Evolutionary conservation across 2,113 vertebrate species (phyloP).

Genomic region (Dendropsophus ebraccatus): DNA sequence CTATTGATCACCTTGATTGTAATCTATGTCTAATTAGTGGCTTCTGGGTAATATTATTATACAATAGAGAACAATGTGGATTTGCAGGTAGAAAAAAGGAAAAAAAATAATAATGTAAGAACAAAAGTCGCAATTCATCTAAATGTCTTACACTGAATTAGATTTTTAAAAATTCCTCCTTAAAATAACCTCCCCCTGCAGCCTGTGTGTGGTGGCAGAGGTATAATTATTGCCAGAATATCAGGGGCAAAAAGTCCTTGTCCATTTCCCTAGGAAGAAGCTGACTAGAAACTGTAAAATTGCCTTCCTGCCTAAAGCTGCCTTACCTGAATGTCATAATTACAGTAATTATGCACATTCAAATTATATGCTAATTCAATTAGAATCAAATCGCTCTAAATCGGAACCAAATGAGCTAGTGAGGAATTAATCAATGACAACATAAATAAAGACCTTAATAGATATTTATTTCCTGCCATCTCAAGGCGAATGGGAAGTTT

Average conservation of each 20-base stretch:
- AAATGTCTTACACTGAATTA: background rate
- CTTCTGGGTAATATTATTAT: background rate
- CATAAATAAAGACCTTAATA: conserved; percentile 87
- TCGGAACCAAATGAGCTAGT: conserved; percentile 89
- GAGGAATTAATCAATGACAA: conserved; percentile 91
- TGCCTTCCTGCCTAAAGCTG: conserved; percentile 86
- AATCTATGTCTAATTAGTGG: background rate
- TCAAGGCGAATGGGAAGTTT: conserved; percentile 68
- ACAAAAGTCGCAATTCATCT: background rate
- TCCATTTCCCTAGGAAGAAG: conserved; percentile 75
- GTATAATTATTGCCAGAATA: conserved; percentile 77
- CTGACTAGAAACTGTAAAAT: conserved; percentile 78
- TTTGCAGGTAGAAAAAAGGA: background rate
- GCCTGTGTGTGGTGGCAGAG: conserved; percentile 69
- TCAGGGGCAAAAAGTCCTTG: conserved; percentile 76
- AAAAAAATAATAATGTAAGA: background rate
- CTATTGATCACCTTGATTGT: background rate
- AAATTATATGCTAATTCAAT: conserved; percentile 91
- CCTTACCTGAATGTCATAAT: conserved; percentile 90
- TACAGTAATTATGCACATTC: conserved; percentile 90
- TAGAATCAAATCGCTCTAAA: conserved; percentile 91
- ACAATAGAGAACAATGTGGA: background rate
- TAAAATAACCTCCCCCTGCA: conserved; percentile 51
- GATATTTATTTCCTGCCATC: conserved; percentile 86
- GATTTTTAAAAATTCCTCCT: background rate